Conservation (phyloP, 2,888 invertebrate species). For the Parnassius smintheus region DNA sequence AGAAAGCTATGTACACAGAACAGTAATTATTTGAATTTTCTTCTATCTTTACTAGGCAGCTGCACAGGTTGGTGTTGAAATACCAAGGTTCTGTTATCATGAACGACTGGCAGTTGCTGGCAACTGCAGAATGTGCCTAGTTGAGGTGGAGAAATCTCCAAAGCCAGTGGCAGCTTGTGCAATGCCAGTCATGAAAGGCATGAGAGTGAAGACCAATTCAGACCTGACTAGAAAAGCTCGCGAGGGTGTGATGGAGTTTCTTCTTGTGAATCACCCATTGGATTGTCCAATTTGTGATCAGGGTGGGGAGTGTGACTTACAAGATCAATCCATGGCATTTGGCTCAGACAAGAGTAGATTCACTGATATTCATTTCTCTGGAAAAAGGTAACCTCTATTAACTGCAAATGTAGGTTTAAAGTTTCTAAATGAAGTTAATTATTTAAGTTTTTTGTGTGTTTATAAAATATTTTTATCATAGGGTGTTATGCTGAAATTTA, state of each 20-base stretch:
- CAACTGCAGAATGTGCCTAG: slow-evolving; percentile 99
- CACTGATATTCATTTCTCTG: slow-evolving; percentile 93
- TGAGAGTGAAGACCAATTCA: slow-evolving; percentile 98
- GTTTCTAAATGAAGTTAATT: no score
- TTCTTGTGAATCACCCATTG: slow-evolving; percentile 98
- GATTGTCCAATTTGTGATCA: slow-evolving; percentile 99
- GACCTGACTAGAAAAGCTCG: slow-evolving; percentile 90
- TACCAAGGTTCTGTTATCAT: slow-evolving; percentile 99
- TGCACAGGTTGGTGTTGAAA: slow-evolving; percentile 96
- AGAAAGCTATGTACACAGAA: no score
- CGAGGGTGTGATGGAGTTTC: slow-evolving; percentile 98
- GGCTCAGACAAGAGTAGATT: slow-evolving; percentile 97
- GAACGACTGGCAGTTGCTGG: slow-evolving; percentile 99
- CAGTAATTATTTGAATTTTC: no score
- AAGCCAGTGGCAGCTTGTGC: slow-evolving; percentile 99
- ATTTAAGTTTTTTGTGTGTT: no score
- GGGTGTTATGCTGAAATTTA: no score
- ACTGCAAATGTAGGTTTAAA: no score
- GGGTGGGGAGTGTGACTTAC: slow-evolving; percentile 95
- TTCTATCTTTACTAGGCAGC: slow-evolving; percentile 86
- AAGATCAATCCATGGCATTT: slow-evolving; percentile 99
- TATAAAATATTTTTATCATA: no score
- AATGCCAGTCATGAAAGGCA: slow-evolving; percentile 99
- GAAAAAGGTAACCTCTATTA: slow-evolving; percentile 85
- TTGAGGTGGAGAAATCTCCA: slow-evolving; percentile 98